Evolutionary conservation across 1,140 invertebrate genomes (phyloP), one percentile per base, ranked within the genome.

Genomic region (Temnothorax curvispinosus): DNA sequence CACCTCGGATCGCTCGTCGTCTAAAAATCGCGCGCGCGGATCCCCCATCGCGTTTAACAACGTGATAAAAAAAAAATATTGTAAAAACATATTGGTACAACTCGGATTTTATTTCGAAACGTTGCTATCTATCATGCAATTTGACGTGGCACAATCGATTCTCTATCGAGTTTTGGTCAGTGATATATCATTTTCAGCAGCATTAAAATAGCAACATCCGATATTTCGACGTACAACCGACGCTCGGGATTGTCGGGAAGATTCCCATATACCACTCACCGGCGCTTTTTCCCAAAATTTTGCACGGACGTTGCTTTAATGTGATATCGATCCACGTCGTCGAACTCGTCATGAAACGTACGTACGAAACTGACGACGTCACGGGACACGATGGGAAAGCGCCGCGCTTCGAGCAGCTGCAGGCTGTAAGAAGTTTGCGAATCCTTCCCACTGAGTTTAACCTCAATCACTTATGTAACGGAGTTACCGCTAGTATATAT

Each of bases 381-480:
- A 64, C 41, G 67, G 58, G 77, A 13, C 44, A 44, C 38, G 58
- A 72, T 86, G 85, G 72, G 88, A 89, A 74, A 90, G 47, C 82
- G 32, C 62, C 38, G 60, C 32, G 38, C 56, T 21, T 47, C 47
- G 64, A 78, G 41, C 84, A 88, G 87, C 88, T 89, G 89, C 71
- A 58, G 27, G 11, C 56, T 44, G 67, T 52, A 88, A 88, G 80
- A 90, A 90, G 86, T 90, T 90, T 80, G 54, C 69, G 88, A 88
- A 90, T 90, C 60, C 76, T 78, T 84, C 67, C 50, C 47, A 56
- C 65, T 52, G 76, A 88, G 75, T 88, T 90, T 88, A 81, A 90
- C 86, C 88, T 88, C 86, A 58, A 85, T 90, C 88, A 72, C 80
- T 90, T 80, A 76, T 81, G 74, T 90, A 85, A 87, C 78, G 35